Conservation (phyloP, 2,113 vertebrate genomes). For the Heloderma charlesbogerti region DNA sequence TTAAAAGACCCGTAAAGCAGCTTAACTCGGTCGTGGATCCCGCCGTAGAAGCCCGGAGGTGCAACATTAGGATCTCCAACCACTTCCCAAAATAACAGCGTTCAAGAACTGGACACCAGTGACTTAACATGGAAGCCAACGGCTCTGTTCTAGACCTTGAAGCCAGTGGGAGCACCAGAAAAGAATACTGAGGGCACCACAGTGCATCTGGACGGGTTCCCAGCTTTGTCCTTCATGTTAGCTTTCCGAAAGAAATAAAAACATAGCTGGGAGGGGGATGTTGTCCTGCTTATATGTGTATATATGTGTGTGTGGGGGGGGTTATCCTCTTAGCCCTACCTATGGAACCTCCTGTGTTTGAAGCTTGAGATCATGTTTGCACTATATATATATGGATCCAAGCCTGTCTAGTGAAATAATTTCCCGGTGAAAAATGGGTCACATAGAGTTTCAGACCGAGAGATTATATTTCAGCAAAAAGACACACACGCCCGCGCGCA, state of each 20-base stretch:
- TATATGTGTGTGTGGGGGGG: too few species aligned
- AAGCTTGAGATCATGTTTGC: neutral
- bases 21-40: neutral
- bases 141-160: neutral
- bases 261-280: neutral
- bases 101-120: neutral
- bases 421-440: conserved; percentile 20
- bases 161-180: neutral
- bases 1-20: neutral
- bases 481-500: too few species aligned
- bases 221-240: neutral
- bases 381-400: neutral
- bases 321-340: neutral
- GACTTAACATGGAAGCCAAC: neutral
- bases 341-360: neutral
- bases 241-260: neutral
- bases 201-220: neutral
- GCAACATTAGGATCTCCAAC: neutral
- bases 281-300: neutral
- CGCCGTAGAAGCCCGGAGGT: neutral
- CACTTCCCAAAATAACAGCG: neutral
- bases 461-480: neutral
- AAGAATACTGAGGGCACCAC: neutral
- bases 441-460: neutral
- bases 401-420: neutral